Percentiles rank a stretch among this genome's conserved stretches.
Conservation (phyloP, 2,113 vertebrate species). For the Cygnus buccinator region DNA sequence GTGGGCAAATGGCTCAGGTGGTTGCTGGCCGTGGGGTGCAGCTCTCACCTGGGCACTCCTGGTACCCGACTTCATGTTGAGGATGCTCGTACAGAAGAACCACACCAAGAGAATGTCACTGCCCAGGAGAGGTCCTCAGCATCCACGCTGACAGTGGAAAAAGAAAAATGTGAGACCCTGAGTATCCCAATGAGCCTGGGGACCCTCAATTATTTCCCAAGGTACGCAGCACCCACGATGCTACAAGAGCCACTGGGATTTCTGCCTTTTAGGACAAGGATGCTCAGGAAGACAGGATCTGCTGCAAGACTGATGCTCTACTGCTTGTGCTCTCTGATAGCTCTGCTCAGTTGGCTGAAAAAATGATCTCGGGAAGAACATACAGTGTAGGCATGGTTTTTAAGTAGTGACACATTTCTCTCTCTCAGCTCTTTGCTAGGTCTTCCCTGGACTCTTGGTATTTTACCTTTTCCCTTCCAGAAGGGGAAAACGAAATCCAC, state of each 20-base stretch:
- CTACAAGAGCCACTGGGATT: background rate
- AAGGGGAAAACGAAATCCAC: background rate
- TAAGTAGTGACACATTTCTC: constrained; percentile 12
- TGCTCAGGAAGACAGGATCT: background rate
- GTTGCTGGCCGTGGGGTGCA: background rate
- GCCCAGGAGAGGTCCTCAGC: background rate
- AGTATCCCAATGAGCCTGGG: background rate
- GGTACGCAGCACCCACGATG: background rate
- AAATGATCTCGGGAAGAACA: background rate
- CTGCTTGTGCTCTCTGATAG: background rate
- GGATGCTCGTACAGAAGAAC: background rate
- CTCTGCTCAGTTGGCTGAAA: constrained; percentile 9
- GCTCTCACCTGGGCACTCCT: background rate
- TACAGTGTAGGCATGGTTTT: background rate
- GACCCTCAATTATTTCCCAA: background rate
- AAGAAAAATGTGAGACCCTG: background rate
- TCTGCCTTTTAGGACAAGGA: background rate
- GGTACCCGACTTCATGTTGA: background rate
- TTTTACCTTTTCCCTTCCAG: background rate
- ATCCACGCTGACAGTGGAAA: background rate
- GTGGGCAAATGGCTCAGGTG: background rate
- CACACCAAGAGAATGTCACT: background rate
- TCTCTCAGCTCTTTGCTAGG: background rate
- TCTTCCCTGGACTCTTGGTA: background rate
- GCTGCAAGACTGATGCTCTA: constrained; percentile 17